phyloP scores from a whole-genome alignment of 2,113 vertebrate genomes.

The Oplegnathus fasciatus region DNA sequence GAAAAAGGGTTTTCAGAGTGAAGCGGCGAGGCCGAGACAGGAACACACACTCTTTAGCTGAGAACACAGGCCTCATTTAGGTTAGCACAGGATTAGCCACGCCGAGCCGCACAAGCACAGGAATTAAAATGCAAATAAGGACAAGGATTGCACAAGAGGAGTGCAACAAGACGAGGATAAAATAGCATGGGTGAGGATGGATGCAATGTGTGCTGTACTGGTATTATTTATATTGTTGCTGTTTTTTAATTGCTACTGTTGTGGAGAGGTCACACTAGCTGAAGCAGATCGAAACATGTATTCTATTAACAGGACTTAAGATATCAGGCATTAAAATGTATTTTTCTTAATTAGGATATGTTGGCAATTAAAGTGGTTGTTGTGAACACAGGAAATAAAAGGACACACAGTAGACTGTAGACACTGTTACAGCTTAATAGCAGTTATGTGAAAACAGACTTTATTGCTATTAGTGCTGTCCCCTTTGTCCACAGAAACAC shows the following conservation, averaged over 20 bases:
- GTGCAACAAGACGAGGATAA: conserved; percentile 74
- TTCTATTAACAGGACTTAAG: conserved; percentile 46
- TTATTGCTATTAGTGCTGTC: neutral
- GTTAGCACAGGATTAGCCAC: conserved; percentile 81
- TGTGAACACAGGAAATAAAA: conserved; percentile 19
- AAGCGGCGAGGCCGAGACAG: conserved; percentile 56
- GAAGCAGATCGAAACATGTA: conserved; percentile 46
- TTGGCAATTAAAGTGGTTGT: conserved; percentile 36
- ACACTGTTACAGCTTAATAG: neutral
- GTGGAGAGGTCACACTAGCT: conserved; percentile 48
- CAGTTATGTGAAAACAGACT: neutral
- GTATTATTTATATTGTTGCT: conserved; percentile 47
- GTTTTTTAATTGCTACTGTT: conserved; percentile 63
- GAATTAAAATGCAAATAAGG: conserved; percentile 85
- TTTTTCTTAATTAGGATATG: conserved; percentile 23
- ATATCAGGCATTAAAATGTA: conserved; percentile 31
- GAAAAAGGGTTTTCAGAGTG: conserved; percentile 42
- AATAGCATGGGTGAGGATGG: conserved; percentile 48
- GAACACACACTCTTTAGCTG: conserved; percentile 75
- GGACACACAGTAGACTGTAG: neutral
- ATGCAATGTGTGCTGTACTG: conserved; percentile 33
- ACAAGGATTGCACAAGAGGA: conserved; percentile 76
- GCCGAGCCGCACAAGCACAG: conserved; percentile 73
- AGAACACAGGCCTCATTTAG: conserved; percentile 85
- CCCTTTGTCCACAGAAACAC: neutral